These are phyloP conservation scores for Gavialis gangeticus DNA, from an alignment of 2,113 vertebrate species.

Conservation along the genomic window DNA sequence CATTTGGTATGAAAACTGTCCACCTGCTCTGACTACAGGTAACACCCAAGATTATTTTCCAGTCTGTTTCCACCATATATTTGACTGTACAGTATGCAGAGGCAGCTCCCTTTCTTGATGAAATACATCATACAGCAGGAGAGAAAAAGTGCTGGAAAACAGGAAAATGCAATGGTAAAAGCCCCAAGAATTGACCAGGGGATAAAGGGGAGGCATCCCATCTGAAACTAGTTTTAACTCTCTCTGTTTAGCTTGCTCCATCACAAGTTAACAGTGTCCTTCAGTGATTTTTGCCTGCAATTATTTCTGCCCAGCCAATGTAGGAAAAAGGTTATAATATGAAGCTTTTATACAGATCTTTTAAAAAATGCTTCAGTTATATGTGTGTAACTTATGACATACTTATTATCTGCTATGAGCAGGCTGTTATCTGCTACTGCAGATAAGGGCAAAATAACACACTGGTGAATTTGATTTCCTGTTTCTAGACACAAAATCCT, in stretches of 20 bases:
- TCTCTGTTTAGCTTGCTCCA: too few relatives aligned
- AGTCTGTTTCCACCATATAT: not conserved
- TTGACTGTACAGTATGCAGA: not conserved
- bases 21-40: not conserved
- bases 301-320: not conserved
- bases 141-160: conserved; percentile 50
- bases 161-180: not conserved
- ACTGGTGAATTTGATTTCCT: not conserved
- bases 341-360: not conserved
- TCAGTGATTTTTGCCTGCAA: not conserved
- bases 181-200: not conserved
- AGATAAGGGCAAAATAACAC: not conserved
- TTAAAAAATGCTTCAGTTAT: not conserved
- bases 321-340: not conserved
- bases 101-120: not conserved
- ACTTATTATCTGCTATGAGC: too few relatives aligned
- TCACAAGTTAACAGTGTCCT: too few relatives aligned
- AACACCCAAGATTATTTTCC: conserved; percentile 12
- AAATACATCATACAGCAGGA: conserved; percentile 12
- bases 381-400: too few relatives aligned
- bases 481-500: not conserved
- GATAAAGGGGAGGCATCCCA: not conserved
- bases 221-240: not conserved
- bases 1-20: not conserved
- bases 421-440: too few relatives aligned